phyloP scores from a whole-genome alignment of 2,888 invertebrate genomes.

The Drosophila antonietae region DNA sequence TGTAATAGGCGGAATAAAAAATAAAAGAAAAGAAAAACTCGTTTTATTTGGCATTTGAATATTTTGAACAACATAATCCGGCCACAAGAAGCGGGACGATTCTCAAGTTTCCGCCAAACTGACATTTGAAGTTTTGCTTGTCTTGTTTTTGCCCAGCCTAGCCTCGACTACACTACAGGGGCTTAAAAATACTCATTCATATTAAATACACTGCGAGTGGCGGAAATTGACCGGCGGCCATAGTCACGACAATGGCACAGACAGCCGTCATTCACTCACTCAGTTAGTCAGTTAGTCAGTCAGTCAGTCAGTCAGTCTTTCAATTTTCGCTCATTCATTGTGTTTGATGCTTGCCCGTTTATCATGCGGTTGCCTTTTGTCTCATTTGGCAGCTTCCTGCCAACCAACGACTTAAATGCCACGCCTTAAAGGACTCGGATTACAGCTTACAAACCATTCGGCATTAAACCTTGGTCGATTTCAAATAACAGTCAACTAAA shows the following conservation, averaged over 20 bases:
- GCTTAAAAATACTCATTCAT: slow-evolving; percentile 55
- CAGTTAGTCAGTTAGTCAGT: slow-evolving; percentile 11
- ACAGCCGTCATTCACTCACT: slow-evolving; percentile 28
- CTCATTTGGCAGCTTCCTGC: slow-evolving; percentile 57
- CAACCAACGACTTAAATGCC: slow-evolving; percentile 23
- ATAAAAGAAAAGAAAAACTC: slow-evolving; percentile 21
- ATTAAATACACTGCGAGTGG: slow-evolving; percentile 42
- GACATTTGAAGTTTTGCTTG: slow-evolving; percentile 58
- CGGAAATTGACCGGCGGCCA: slow-evolving; percentile 76
- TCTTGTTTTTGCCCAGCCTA: slow-evolving; percentile 2
- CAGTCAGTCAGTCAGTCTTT: slow-evolving; percentile 39
- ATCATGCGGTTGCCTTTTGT: slow-evolving; percentile 54
- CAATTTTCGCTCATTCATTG: slow-evolving; percentile 41
- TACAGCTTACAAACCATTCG: slow-evolving; percentile 11
- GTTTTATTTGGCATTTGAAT: slow-evolving; percentile 50
- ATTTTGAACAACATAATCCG: slow-evolving; percentile 59
- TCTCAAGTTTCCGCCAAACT: slow-evolving; percentile 55
- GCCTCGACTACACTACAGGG: neutral
- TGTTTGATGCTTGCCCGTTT: slow-evolving; percentile 38
- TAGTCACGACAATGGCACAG: slow-evolving; percentile 32
- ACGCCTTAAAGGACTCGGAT: slow-evolving; percentile 19
- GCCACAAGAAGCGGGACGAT: slow-evolving; percentile 36
- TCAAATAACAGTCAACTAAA: neutral
- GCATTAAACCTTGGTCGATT: neutral
- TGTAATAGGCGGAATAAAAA: slow-evolving; percentile 32